Conservation (phyloP, 2,113 vertebrate genomes). For the Myotis lucifugus region DNA sequence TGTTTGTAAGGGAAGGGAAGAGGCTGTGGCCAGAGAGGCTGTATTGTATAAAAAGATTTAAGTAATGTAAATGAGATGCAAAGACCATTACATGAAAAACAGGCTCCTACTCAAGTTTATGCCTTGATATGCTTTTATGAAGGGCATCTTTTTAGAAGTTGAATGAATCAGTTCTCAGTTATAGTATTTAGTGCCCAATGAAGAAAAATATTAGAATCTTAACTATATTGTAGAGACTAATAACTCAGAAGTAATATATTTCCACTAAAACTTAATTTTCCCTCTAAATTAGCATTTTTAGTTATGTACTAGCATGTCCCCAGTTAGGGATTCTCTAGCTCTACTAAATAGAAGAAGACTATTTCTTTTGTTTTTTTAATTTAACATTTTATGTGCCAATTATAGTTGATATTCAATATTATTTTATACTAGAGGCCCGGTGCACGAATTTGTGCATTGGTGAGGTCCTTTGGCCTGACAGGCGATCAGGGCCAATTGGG, state of each 20-base stretch:
- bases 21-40: not conserved
- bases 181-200: slow-evolving; percentile 12
- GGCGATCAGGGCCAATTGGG: too few species aligned
- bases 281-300: not conserved
- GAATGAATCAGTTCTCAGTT: slow-evolving; percentile 11
- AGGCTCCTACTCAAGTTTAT: not conserved
- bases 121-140: not conserved
- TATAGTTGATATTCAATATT: not conserved
- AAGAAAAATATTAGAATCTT: slow-evolving; percentile 26
- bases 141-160: not conserved
- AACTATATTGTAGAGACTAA: not conserved
- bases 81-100: not conserved
- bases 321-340: not conserved
- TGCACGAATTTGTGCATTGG: too few species aligned
- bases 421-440: not conserved
- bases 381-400: not conserved
- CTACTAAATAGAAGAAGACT: not conserved
- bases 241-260: not conserved
- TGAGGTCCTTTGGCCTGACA: too few species aligned
- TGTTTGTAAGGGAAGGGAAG: not conserved
- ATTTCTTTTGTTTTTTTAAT: not conserved
- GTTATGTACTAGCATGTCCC: not conserved
- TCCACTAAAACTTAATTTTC: not conserved
- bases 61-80: slow-evolving; percentile 6
- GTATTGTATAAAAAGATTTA: not conserved